Evolutionary conservation across 2,888 invertebrate species (phyloP), one percentile per base, ranked within the genome.

Genomic region (Mystacides longicornis): DNA sequence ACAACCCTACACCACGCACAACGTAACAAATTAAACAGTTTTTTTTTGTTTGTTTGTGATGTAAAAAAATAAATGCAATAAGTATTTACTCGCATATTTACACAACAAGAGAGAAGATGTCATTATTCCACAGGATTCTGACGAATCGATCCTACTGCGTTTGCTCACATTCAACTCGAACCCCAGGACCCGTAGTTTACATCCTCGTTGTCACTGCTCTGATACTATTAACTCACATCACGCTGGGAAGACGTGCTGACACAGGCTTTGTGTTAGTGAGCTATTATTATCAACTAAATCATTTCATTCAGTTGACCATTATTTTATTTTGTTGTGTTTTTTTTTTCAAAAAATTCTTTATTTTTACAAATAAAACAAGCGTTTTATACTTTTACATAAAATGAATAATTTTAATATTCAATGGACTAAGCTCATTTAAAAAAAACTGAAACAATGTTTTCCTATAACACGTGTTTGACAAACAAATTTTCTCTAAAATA

Each of bases 21-120:
- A n/a, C n/a, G n/a, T n/a, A n/a, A n/a, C n/a, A n/a, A n/a, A n/a
- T 27, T 7, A 27, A 27, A 27, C 11, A 27, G 11, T 27, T 27
- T 27, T 5, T 27, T 7, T 27, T 27, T 27, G n/a, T 27, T 27
- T 27, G 7, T 27, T 7, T 27, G 27, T 27, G n/a, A 27, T 27
- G 11, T 27, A 27, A 46, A 18, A 46, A 20, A 18, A 21, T 20
- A 3, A 20, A 46, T 23, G 22, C 23, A 19, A 23, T 48, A 37
- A 23, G 47, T 53, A 23, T 37, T 53, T 53, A 48, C 48, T 48
- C 46, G 53, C 33, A 47, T 53, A 48, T 53, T 53, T 48, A 48
- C 11, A 46, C 20, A 20, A 21, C 21, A 46, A 20, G 21, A 19
- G 46, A 21, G 14, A 46, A 21, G 20, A 46, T 46, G n/a, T n/a